phyloP scores from a whole-genome alignment of 30 jellyfish, hydroid and myxozoan species.

The Turritopsis dohrnii region DNA sequence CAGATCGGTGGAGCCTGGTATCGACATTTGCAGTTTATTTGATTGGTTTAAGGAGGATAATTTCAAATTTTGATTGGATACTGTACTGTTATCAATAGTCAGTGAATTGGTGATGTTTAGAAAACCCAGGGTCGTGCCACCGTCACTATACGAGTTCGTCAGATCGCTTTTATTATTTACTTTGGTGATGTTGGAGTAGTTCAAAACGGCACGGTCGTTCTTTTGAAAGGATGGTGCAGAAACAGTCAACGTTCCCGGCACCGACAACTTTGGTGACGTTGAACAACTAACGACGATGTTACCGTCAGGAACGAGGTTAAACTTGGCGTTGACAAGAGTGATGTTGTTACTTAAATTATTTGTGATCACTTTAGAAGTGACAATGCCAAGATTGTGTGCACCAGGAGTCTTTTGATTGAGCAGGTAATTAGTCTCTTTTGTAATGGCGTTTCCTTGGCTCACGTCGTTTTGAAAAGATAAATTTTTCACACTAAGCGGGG shows the following conservation, averaged over 20 bases:
- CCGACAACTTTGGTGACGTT: not conserved
- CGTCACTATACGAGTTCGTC: not conserved
- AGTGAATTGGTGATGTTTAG: not conserved
- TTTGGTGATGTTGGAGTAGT: conserved; percentile 15
- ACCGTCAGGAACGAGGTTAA: not conserved
- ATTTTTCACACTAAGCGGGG: not conserved
- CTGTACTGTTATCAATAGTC: not conserved
- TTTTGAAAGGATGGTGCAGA: conserved; percentile 1
- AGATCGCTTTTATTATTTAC: not conserved
- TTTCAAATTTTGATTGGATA: not conserved
- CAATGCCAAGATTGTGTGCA: not conserved
- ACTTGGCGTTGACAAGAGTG: conserved; percentile 2
- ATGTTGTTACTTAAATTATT: conserved; percentile 7
- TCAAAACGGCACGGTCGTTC: conserved; percentile 1
- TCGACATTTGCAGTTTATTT: conserved; percentile 21
- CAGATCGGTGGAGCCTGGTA: conserved; percentile 10
- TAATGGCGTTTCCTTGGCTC: not conserved
- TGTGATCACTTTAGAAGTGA: not conserved
- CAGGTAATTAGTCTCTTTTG: not conserved
- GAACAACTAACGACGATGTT: not conserved
- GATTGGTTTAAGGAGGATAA: not conserved
- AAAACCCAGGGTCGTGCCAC: conserved; percentile 1
- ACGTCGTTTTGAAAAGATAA: not conserved
- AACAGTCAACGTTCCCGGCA: not conserved
- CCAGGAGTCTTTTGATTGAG: conserved; percentile 9